phyloP scores from a whole-genome alignment of 1,140 invertebrate genomes.

The Lepidotrigona ventralis region DNA sequence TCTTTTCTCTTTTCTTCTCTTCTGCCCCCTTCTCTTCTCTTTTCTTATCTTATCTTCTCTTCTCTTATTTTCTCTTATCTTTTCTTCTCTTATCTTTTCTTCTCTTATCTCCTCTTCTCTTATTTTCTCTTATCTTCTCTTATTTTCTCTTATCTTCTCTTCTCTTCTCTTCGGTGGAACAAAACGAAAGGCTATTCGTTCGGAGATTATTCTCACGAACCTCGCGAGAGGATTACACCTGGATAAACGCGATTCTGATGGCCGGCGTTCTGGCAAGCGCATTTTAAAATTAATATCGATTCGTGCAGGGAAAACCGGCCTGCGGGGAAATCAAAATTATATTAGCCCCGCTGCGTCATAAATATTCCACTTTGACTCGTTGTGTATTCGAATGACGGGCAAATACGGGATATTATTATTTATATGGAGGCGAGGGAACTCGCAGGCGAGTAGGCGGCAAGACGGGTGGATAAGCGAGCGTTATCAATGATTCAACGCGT shows the following conservation, averaged over 20 bases:
- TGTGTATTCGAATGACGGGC: background rate
- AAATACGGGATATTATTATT: conserved; percentile 4
- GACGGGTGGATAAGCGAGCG: background rate
- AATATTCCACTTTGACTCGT: conserved; percentile 17
- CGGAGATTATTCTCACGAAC: no score
- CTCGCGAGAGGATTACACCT: no score
- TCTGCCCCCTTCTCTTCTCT: no score
- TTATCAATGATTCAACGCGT: background rate
- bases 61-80: no score
- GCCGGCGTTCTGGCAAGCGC: no score
- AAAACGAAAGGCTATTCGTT: no score
- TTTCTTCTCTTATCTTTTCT: no score
- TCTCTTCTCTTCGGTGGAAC: no score
- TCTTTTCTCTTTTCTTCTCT: no score
- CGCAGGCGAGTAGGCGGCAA: background rate
- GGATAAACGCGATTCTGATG: background rate
- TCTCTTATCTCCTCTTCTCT: background rate
- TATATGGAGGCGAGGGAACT: background rate
- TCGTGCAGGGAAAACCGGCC: background rate
- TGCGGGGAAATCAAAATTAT: conserved; percentile 14
- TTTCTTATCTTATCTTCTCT: no score
- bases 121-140: background rate
- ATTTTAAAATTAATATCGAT: conserved; percentile 10
- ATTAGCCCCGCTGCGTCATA: background rate
- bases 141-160: background rate